Conservation (phyloP, 2,888 invertebrate genomes). For the Melanchra persicariae region DNA sequence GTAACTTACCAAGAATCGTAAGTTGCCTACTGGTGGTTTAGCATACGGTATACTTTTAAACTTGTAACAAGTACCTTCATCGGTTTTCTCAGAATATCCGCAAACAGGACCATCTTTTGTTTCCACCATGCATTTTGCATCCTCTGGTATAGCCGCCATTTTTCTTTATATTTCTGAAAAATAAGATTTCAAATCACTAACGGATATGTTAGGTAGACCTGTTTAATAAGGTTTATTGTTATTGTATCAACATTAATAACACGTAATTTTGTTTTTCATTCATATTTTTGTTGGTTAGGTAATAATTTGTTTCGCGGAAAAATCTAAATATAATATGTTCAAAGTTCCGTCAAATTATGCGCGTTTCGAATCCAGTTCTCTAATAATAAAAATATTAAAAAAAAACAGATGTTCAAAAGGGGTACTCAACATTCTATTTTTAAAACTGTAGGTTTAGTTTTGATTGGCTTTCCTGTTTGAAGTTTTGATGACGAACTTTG, state of each 20-base stretch:
- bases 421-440: constrained; percentile 5
- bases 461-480: constrained; percentile 5
- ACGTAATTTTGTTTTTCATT: background rate
- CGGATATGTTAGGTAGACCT: no score
- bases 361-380: background rate
- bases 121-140: constrained; percentile 65
- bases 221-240: background rate
- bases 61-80: constrained; percentile 74
- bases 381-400: background rate
- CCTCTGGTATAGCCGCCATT: constrained; percentile 64
- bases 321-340: background rate
- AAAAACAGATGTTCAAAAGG: background rate
- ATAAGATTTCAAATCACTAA: background rate
- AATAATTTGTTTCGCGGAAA: background rate
- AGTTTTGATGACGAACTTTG: constrained; percentile 4
- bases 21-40: constrained; percentile 80
- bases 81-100: constrained; percentile 75
- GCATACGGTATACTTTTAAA: constrained; percentile 86
- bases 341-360: background rate
- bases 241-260: background rate
- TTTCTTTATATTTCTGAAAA: constrained; percentile 16
- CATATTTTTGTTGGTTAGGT: background rate
- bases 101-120: constrained; percentile 80
- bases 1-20: constrained; percentile 82
- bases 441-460: constrained; percentile 1